These are phyloP conservation scores for Taxidea taxus DNA, from an alignment of 2,113 vertebrate species.

Conservation along the genomic window DNA sequence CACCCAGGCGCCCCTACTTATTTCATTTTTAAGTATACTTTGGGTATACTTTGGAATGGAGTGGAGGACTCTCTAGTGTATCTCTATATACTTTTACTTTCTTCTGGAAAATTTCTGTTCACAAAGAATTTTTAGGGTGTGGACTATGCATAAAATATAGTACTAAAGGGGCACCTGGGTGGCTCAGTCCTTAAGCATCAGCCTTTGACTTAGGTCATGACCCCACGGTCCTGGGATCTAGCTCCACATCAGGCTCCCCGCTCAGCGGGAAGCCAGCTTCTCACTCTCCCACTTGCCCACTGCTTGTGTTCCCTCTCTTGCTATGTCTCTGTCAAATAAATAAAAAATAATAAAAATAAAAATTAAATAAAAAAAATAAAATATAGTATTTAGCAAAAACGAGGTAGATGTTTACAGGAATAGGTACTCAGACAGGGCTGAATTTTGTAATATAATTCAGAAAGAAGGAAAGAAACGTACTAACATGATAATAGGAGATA, in stretches of 20 bases:
- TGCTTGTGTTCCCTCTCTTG: too few species aligned
- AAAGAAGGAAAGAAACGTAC: neutral
- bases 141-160: neutral
- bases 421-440: neutral
- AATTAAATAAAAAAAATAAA: neutral
- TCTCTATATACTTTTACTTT: neutral
- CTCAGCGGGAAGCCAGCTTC: too few species aligned
- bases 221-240: too few species aligned
- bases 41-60: neutral
- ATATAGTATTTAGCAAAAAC: neutral
- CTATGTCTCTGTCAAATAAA: too few species aligned
- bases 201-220: too few species aligned
- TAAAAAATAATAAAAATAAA: neutral
- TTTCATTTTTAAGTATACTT: slow-evolving; percentile 5
- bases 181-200: too few species aligned
- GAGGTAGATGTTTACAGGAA: neutral
- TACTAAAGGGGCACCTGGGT: too few species aligned
- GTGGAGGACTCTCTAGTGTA: neutral
- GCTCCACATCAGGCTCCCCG: too few species aligned
- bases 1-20: too few species aligned
- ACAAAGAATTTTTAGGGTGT: neutral
- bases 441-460: neutral
- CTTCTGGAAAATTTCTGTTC: neutral
- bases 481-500: neutral
- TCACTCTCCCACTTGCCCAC: too few species aligned